phyloP scores from a whole-genome alignment of 1,140 invertebrate genomes.

The Cyclina sinensis region DNA sequence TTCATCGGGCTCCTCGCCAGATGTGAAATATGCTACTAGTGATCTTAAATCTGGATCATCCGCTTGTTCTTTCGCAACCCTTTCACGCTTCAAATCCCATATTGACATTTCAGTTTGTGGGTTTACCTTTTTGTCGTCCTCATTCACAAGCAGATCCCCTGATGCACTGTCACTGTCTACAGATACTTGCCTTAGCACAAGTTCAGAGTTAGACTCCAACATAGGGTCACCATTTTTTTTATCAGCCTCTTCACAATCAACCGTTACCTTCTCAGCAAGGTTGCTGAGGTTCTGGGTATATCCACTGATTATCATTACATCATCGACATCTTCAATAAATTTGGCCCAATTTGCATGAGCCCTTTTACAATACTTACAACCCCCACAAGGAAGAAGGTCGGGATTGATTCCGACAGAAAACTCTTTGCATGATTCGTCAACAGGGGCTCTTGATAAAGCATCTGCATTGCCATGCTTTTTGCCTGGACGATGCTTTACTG shows the following conservation, averaged over 20 bases:
- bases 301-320: too few relatives aligned
- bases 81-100: neutral
- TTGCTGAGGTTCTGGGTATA: neutral
- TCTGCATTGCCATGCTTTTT: slow-evolving; percentile 78
- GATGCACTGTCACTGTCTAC: neutral
- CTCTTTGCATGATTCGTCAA: neutral
- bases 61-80: neutral
- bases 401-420: neutral
- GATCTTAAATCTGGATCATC: neutral
- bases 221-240: neutral
- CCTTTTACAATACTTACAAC: slow-evolving; percentile 9
- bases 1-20: neutral
- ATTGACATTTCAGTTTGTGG: neutral
- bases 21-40: neutral
- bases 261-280: neutral
- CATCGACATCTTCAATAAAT: slow-evolving; percentile 1
- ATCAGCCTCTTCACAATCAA: neutral
- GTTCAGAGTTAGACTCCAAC: neutral
- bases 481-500: slow-evolving; percentile 72
- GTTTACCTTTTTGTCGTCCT: neutral
- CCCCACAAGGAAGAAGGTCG: slow-evolving; percentile 12
- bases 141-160: neutral
- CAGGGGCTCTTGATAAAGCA: slow-evolving; percentile 65
- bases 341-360: neutral
- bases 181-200: neutral